A percentile compares a stretch with the other conserved stretches of the same genome.
These are phyloP conservation scores for Enteromius anoplus DNA, from an alignment of 2,797 vertebrate species.

Conservation along the genomic window DNA sequence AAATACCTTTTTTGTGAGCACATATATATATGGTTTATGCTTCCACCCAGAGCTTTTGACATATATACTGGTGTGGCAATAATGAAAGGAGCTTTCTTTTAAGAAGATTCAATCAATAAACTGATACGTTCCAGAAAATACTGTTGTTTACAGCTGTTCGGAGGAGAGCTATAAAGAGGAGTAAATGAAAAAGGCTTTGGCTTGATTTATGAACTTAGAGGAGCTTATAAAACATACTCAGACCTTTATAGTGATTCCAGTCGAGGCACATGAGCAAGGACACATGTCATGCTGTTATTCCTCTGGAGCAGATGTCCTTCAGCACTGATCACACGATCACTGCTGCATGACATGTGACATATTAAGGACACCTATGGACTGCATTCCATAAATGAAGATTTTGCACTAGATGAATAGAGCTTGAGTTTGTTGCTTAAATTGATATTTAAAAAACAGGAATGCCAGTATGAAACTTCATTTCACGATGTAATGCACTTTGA, in stretches of 20 bases:
- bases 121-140: constrained; percentile 38
- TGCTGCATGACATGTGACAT: background rate
- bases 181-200: constrained; percentile 45
- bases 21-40: constrained; percentile 18
- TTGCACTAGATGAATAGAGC: background rate
- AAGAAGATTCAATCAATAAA: constrained; percentile 51
- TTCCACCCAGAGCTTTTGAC: constrained; percentile 16
- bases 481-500: background rate
- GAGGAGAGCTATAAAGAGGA: constrained; percentile 47
- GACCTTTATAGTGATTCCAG: background rate
- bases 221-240: background rate
- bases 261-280: constrained; percentile 14
- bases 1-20: background rate
- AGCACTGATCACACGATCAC: constrained; percentile 8
- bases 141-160: constrained; percentile 45
- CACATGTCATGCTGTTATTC: background rate
- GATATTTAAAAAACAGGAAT: background rate
- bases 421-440: background rate
- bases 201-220: constrained; percentile 53
- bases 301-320: constrained; percentile 24
- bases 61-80: constrained; percentile 41
- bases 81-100: constrained; percentile 44
- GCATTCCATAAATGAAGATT: background rate
- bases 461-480: background rate
- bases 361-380: background rate